These are phyloP conservation scores for Melanitta fusca DNA, from an alignment of 2,797 vertebrate species.

Conservation along the genomic window DNA sequence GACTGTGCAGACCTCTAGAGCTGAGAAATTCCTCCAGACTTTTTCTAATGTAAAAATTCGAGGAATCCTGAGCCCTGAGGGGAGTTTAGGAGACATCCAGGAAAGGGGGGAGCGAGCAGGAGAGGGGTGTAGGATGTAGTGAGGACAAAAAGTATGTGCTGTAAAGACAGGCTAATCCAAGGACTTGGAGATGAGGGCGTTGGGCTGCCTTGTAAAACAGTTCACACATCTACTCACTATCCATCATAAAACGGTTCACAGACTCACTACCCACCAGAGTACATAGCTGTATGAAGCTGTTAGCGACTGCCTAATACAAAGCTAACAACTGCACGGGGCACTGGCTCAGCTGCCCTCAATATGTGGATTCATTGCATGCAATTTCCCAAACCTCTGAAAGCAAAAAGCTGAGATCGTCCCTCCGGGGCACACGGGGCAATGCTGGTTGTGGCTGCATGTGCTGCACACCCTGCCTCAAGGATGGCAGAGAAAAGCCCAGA, in stretches of 20 bases:
- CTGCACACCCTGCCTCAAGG: not conserved
- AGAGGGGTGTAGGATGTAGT: slow-evolving; percentile 1
- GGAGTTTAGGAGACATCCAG: slow-evolving; percentile 55
- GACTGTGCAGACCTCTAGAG: not conserved
- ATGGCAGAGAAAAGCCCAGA: not conserved
- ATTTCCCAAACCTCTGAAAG: not conserved
- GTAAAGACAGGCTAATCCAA: slow-evolving; percentile 22
- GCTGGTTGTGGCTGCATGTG: rapidly evolving
- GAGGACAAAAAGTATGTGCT: slow-evolving; percentile 12
- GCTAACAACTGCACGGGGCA: not conserved
- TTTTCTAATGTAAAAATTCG: slow-evolving; percentile 59
- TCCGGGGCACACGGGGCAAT: rapidly evolving
- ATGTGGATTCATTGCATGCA: not conserved
- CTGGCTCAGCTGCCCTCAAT: not conserved
- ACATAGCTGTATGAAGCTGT: not conserved
- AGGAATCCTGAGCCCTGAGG: slow-evolving; percentile 63
- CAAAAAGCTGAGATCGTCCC: not conserved
- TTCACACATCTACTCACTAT: not conserved
- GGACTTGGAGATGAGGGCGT: not conserved
- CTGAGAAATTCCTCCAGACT: slow-evolving; percentile 48
- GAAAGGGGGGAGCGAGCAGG: not conserved
- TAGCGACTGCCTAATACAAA: not conserved
- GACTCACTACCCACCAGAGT: not conserved
- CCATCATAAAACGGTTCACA: not conserved
- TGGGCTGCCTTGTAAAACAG: not conserved